Base-by-base conservation (phyloP, 2,888 invertebrate genomes). In the Ernsta delagoae region DNA sequence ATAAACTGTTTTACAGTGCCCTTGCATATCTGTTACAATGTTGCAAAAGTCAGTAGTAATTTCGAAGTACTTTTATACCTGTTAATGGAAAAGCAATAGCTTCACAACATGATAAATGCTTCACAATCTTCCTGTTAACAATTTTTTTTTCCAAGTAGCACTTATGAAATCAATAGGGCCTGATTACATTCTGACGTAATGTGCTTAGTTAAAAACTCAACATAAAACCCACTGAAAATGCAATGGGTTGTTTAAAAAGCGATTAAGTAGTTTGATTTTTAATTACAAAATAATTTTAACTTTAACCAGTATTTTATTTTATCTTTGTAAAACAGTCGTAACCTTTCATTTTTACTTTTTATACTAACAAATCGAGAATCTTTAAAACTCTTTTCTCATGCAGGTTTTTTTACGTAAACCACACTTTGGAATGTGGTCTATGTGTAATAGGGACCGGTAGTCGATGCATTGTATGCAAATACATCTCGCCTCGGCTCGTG, bases 401-500 rank as follows among this genome's bases (percentile, higher is more conserved):
- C 54, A 61, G 59, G 65, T 70, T 70, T 70, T 70, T 70, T 56
- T 43, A 70, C 59, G 64, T 59, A 64, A 70, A 64, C 53, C 59
- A 70, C 54, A 4, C 50, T 36, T 24, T 54, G 84, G 85, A 86
- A 88, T 88, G 86, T 76, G 74, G 82, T 80, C 76, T 76, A 74
- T 72, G 69, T 70, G 67, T 70, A 67, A 48, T 70, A 71, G 65
- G 74, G 75, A 75, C 79, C 77, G 79, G 81, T 81, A 74, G 77
- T 83, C 78, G 74, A 71, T 74, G 80, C 78, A 91, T 91, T 36
- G 36, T 36, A 36, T 36, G 36, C 36, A 36, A 36, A 36, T 36
- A 36, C 36, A 36, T 36, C 4, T 36, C 5, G 36, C 36, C 36
- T 36, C 36, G 36, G 36, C 36, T 36, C 36, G 36, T 36, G 36